Evolutionary conservation across 2,113 vertebrate species (phyloP).

Genomic region (Numenius arquata): DNA sequence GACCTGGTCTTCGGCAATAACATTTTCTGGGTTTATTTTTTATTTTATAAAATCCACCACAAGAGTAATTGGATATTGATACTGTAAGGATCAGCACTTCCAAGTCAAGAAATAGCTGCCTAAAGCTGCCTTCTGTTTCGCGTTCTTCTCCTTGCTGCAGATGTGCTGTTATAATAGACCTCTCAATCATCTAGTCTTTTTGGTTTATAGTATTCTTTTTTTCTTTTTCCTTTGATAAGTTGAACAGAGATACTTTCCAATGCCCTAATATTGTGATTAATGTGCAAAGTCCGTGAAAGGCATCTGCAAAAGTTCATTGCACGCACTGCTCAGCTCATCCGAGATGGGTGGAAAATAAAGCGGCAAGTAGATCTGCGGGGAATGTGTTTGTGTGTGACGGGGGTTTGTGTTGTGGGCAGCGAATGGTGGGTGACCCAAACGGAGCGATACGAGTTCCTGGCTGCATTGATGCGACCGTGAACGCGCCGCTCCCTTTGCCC

Average conservation of each 20-base stretch:
- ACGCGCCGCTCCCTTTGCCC: not conserved
- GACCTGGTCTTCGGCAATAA: not conserved
- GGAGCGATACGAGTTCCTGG: not conserved
- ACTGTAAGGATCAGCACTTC: not conserved
- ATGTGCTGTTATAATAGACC: not conserved
- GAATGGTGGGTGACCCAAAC: not conserved
- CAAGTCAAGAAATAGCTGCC: not conserved
- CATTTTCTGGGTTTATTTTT: not conserved
- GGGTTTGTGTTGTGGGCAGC: not conserved
- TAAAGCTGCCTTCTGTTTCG: not conserved
- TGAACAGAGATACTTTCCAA: not conserved
- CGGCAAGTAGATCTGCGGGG: not conserved
- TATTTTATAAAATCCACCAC: not conserved
- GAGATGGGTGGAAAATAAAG: not conserved
- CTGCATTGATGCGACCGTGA: not conserved
- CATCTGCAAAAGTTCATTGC: not conserved
- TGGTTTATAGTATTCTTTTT: not conserved
- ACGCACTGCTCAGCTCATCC: not conserved
- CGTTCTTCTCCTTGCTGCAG: not conserved
- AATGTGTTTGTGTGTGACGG: not conserved
- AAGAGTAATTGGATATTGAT: not conserved
- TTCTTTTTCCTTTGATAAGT: not conserved
- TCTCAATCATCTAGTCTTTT: not conserved
- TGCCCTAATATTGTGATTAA: not conserved
- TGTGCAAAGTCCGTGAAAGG: not conserved